Conservation (phyloP, 2,888 invertebrate species). For the Ornithoptera priamus region DNA sequence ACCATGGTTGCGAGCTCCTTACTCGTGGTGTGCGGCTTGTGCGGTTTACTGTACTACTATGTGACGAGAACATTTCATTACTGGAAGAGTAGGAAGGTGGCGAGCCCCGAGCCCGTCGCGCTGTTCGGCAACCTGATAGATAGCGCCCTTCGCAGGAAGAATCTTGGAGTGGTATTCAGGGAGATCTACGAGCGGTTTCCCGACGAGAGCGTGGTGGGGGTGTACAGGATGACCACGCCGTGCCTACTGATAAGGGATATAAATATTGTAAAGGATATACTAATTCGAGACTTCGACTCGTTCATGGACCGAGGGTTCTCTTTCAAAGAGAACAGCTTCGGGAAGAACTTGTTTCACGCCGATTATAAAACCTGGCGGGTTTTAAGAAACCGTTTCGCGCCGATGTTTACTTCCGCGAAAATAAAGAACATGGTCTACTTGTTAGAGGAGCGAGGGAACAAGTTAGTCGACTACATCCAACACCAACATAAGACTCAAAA, state of each 20-base stretch:
- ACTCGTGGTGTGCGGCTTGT: neutral
- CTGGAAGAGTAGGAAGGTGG: slow-evolving; percentile 49
- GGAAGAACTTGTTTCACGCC: slow-evolving; percentile 51
- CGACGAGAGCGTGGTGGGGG: slow-evolving; percentile 54
- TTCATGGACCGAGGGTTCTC: slow-evolving; percentile 52
- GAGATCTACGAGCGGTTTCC: slow-evolving; percentile 48
- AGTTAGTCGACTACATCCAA: slow-evolving; percentile 28
- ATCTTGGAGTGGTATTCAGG: slow-evolving; percentile 37
- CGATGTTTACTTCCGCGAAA: slow-evolving; percentile 43
- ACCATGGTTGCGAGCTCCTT: neutral
- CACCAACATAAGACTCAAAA: slow-evolving; percentile 35
- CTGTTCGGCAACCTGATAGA: slow-evolving; percentile 51
- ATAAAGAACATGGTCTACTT: slow-evolving; percentile 10
- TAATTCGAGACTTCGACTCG: slow-evolving; percentile 55
- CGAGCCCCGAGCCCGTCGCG: slow-evolving; percentile 43
- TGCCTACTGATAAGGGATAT: slow-evolving; percentile 51
- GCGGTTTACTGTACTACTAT: neutral
- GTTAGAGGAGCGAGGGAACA: slow-evolving; percentile 5
- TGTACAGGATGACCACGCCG: slow-evolving; percentile 52
- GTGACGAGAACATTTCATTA: slow-evolving; percentile 46
- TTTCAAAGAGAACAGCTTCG: slow-evolving; percentile 48
- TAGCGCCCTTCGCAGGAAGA: slow-evolving; percentile 39
- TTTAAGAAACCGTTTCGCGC: slow-evolving; percentile 49
- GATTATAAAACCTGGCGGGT: slow-evolving; percentile 51
- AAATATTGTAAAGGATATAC: slow-evolving; percentile 51